Conservation (phyloP, 1,140 invertebrate species). For the Listronotus oregonensis region DNA sequence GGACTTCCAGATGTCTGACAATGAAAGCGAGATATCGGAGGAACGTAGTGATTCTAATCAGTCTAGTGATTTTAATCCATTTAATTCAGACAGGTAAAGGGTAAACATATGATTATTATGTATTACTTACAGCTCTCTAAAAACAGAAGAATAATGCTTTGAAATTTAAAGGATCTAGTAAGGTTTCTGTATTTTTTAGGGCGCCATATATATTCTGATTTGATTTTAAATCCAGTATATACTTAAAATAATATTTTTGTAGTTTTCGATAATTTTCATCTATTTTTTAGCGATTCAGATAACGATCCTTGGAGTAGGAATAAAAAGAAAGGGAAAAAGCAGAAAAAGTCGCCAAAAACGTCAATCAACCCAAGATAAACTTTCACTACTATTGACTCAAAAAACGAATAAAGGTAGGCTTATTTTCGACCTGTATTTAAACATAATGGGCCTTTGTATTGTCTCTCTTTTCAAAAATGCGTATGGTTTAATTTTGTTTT, state of each 20-base stretch:
- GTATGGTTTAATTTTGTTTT: background rate
- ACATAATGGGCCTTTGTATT: background rate
- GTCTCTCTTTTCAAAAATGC: background rate
- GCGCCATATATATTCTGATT: background rate
- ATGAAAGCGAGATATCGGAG: conserved; percentile 65
- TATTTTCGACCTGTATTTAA: background rate
- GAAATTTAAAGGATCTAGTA: too few species aligned
- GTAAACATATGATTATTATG: background rate
- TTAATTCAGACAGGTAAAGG: conserved; percentile 67
- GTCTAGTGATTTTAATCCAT: conserved; percentile 87
- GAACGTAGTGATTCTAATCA: conserved; percentile 70
- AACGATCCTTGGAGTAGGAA: conserved; percentile 83
- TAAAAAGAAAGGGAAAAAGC: conserved; percentile 73
- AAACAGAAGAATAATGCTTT: too few species aligned
- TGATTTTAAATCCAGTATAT: background rate
- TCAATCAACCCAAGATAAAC: conserved; percentile 76
- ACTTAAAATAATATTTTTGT: background rate
- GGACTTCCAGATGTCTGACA: conserved; percentile 65
- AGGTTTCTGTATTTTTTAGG: too few species aligned
- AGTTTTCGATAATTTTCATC: background rate
- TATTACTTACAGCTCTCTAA: too few species aligned
- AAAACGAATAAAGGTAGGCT: conserved; percentile 55
- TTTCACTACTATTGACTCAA: conserved; percentile 68
- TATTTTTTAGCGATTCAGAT: conserved; percentile 72
- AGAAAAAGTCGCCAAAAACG: conserved; percentile 69